phyloP scores from a whole-genome alignment of 2,113 vertebrate species.

The Mellivora capensis region DNA sequence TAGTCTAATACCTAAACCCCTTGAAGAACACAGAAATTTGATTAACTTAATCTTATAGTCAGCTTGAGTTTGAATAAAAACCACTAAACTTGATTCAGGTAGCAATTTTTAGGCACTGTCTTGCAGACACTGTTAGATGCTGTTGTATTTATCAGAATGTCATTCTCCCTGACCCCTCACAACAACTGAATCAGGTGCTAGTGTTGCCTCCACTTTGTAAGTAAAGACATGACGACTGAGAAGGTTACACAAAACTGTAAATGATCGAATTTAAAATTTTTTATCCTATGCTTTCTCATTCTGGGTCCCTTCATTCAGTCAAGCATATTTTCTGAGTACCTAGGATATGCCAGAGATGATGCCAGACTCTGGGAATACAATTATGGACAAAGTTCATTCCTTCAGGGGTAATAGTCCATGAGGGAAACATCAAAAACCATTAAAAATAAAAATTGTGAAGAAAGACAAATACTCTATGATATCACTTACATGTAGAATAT shows the following conservation, averaged over 20 bases:
- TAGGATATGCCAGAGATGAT: background rate
- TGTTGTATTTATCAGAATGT: background rate
- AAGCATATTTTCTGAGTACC: background rate
- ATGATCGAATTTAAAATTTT: background rate
- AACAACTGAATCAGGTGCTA: background rate
- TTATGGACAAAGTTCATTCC: background rate
- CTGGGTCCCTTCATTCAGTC: background rate
- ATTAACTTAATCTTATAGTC: background rate
- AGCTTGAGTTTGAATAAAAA: conserved; percentile 22
- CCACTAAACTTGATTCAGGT: background rate
- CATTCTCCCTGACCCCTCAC: background rate
- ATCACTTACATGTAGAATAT: background rate
- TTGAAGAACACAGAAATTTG: background rate
- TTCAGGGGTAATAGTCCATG: background rate
- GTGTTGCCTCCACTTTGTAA: background rate
- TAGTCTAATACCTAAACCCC: background rate
- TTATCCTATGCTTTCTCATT: background rate
- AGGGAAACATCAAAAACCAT: background rate
- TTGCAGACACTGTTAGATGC: background rate
- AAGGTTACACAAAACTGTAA: background rate
- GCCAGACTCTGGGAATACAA: background rate
- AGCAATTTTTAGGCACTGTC: background rate
- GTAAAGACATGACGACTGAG: background rate
- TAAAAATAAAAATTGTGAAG: background rate
- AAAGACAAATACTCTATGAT: background rate